phyloP scores from a whole-genome alignment of 2,888 invertebrate species.

The Tetropium fuscum region DNA sequence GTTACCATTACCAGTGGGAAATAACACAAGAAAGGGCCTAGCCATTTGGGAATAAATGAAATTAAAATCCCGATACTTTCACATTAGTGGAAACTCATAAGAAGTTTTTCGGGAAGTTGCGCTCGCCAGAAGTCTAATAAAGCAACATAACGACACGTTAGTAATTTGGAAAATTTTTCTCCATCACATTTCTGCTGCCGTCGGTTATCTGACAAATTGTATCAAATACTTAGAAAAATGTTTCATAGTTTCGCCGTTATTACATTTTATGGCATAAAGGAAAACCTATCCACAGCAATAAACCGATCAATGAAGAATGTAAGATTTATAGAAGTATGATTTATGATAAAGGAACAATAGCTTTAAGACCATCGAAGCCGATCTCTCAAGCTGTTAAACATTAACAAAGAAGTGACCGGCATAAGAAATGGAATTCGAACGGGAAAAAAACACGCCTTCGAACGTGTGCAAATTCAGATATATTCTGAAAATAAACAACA shows the following conservation, averaged over 20 bases:
- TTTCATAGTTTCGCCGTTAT: conserved; percentile 48
- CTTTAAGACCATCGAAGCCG: conserved; percentile 29
- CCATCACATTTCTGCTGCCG: conserved; percentile 20
- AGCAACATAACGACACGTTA: conserved; percentile 17
- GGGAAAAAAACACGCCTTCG: no score
- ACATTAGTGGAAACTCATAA: neutral
- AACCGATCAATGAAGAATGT: conserved; percentile 43
- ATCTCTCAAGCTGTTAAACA: conserved; percentile 22
- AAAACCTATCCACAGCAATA: conserved; percentile 23
- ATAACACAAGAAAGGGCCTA: no score
- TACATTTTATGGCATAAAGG: conserved; percentile 45
- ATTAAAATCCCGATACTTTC: no score
- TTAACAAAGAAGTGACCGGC: conserved; percentile 21
- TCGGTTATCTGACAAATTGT: conserved; percentile 43
- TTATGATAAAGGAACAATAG: conserved; percentile 52
- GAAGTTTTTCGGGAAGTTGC: neutral
- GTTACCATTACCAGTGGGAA: no score
- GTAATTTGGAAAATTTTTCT: conserved; percentile 27
- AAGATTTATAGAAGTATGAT: conserved; percentile 58
- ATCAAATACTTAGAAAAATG: conserved; percentile 51
- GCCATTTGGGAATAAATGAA: no score
- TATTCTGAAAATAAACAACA: no score
- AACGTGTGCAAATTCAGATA: no score
- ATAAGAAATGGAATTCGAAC: neutral
- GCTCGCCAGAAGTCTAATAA: neutral